Base-by-base conservation (phyloP, 2,797 vertebrate species). In the Pampus argenteus region DNA sequence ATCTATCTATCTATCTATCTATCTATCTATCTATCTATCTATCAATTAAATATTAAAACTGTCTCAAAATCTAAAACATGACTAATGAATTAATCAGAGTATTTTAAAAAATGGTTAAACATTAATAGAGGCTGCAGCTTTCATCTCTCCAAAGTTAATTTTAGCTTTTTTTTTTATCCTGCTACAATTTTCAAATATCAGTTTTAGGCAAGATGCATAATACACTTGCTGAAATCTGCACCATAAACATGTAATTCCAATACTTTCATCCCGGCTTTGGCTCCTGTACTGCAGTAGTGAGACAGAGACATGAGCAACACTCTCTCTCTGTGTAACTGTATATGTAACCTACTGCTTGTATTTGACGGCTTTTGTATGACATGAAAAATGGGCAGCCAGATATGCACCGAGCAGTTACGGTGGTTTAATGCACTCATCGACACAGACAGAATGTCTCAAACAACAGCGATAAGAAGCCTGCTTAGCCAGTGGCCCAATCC, bases 371-470 rank as follows among this genome's bases (percentile, higher is more conserved):
- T 86, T 63, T 67, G 84, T 73, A 76, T 11, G 71, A 52, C 52
- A 79, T 87, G 85, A 90, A 59, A 72, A 88, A 90, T 85, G 64
- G 73, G 76, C 28, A 71, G 70, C 23, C 78, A 83, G 76, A 88
- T 63, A 83, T 71, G 67, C 85, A 88, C 40, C 60, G 71, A 82
- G 78, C 85, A 83, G 84, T 91, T 89, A 82, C 76, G 74, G 50
- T 76, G 77, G 67, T 88, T 89, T 94, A 93, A 93, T 91, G 91
- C 86, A 90, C 87, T 84, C 90, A 87, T 72, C 90, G 94, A 93
- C 93, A 93, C 87, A 93, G 90, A 95, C 88, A 82, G 87, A 94
- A 93, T 76, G 72, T 78, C 59, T 76, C 78, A 55, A 84, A 79
- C 78, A 91, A 84, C 57, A 83, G 78, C 9, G 76, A 90, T 83